Base-by-base conservation (phyloP, 35 echinoderm and acorn worm genomes). In the Stichopus chloronotus region DNA sequence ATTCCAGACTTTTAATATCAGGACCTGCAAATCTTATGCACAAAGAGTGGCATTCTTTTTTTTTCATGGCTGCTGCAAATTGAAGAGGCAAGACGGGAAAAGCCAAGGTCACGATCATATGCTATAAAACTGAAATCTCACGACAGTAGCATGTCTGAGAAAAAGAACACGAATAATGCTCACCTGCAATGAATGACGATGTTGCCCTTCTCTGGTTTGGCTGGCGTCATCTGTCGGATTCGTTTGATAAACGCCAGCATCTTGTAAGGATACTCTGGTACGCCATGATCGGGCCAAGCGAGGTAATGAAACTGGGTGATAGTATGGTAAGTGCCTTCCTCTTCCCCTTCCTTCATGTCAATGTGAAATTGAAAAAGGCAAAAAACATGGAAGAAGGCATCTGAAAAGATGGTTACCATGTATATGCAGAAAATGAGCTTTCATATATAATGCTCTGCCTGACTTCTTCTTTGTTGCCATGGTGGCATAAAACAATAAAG, bases 171-270 rank as follows among this genome's bases (percentile, higher is more conserved):
- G 30, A 43, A 43, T 43, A 43, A 43, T 43, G 78, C 90, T 17
- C 59, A 98, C 97, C 97, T 98, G 95, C 97, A 98, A 83, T 98
- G 97, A 12, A 98, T 79, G 13, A 96, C 72, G 19, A 94, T 94
- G 78, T 96, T 94, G 8, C 95, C 97, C 19, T 74, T 87, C 11
- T 94, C 82, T 57, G 79, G 60, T 25, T 91, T 90, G 52, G 63
- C 63, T 55, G 85, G 84, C 1, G 93, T 93, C 90, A 98, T 95
- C 72, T 94, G 94, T 17, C 97, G 63, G 16, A 96, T 89, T 6
- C 97, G 88, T 69, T 98, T 98, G 57, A 98, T 83, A 79, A 98
- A 95, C 14, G 90, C 82, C 87, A 98, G 60, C 87, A 98, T 88
- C 17, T 76, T 92, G 77, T 93, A 91, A 8, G 97, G 94, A 69